Evolutionary conservation across 2,797 vertebrate species (phyloP).

Genomic region (Alcedo quadribrachys): DNA sequence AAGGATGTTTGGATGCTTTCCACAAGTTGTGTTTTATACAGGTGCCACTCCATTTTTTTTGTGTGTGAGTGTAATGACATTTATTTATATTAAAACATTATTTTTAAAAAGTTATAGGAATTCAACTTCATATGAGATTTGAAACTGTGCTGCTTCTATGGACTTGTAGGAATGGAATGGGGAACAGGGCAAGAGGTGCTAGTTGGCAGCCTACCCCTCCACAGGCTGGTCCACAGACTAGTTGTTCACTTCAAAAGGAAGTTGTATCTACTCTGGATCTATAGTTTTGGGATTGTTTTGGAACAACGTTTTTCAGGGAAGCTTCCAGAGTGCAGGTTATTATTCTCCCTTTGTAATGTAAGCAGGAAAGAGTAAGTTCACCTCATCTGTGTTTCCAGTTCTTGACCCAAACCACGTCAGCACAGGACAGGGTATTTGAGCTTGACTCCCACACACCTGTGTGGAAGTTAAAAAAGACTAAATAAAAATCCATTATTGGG

Average conservation of each 20-base stretch:
- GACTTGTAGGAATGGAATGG: conserved; percentile 43
- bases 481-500: conserved; percentile 58
- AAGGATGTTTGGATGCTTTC: conserved; percentile 59
- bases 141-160: conserved; percentile 58
- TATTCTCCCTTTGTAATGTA: conserved; percentile 54
- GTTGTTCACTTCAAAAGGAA: conserved; percentile 37
- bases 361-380: conserved; percentile 65
- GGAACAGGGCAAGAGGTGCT: conserved; percentile 51
- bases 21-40: conserved; percentile 70
- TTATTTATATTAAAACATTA: conserved; percentile 76
- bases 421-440: conserved; percentile 78
- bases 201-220: conserved; percentile 46
- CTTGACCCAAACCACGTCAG: conserved; percentile 70
- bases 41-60: conserved; percentile 73
- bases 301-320: conserved; percentile 74
- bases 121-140: conserved; percentile 20
- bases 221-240: conserved; percentile 30
- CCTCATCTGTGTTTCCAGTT: conserved; percentile 57
- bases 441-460: conserved; percentile 66
- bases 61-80: conserved; percentile 65
- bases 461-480: conserved; percentile 70
- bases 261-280: conserved; percentile 56
- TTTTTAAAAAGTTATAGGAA: conserved; percentile 36
- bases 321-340: conserved; percentile 62
- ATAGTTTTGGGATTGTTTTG: conserved; percentile 66